Evolutionary conservation across 2,113 vertebrate species (phyloP), one percentile per base, ranked within the genome.

Genomic region (Carassius carassius): DNA sequence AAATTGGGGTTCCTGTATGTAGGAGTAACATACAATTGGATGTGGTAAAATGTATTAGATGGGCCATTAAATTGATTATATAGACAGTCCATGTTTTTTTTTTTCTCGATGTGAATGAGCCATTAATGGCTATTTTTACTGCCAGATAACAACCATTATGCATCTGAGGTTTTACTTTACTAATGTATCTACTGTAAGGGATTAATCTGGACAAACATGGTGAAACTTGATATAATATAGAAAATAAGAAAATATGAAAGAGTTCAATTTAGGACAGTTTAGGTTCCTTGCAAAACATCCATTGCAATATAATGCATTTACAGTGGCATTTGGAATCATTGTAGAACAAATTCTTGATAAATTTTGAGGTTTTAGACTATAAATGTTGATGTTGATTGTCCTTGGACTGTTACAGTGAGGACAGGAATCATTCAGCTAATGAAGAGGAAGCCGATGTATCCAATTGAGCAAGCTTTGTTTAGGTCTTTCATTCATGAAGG

Each of bases 381-480:
- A 78, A 56, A 37, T 78, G 54, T 41, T 35, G 16, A 77, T 19
- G 65, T 67, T 19, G 32, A 17, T n/a, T 37, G 32, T 60, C 54
- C 54, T 60, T 60, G 2, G 17, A 78, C 75, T 78, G 5, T 78
- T 58, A 37, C 76, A 60, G 5, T 8, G 35, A 21, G 19, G 19
- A 21, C 29, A 37, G 32, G 17, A 37, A 37, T 78, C 54, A 23
- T 60, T 78, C 6, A 60, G 21, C 76, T 78, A 60, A 78, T 41
- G 13, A 3, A 78, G 35, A n/a, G 19, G 21, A 23, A 78, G 3
- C 1, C 4, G 21, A 60, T 41, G 19, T 37, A 23, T 60, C 16
- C 35, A 78, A 60, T 32, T 78, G 51, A 78, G 21, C 5, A 35
- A 58, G 17, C 51, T 78, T 78, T 77, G 51, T 77, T 77, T 17